phyloP scores from a whole-genome alignment of 2,888 invertebrate species.

The Noctua comes region DNA sequence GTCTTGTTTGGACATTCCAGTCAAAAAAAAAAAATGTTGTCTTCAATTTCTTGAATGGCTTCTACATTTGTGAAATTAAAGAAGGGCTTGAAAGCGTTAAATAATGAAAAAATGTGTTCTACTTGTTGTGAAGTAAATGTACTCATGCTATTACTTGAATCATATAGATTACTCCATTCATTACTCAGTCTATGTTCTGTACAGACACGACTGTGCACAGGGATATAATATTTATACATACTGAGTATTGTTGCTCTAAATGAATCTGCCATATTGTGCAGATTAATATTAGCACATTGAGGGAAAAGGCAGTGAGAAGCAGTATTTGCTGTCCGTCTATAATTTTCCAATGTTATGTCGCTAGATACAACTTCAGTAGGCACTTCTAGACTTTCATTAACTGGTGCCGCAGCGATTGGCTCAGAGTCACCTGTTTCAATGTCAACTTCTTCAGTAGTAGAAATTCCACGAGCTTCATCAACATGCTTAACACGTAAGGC shows the following conservation, averaged over 20 bases:
- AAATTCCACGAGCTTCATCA: background rate
- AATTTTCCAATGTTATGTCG: background rate
- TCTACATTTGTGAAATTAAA: conserved; percentile 36
- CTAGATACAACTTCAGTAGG: background rate
- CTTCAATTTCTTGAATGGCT: conserved; percentile 25
- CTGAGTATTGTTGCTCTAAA: conserved; percentile 20
- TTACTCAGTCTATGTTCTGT: conserved; percentile 27
- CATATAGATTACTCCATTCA: background rate
- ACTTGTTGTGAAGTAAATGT: conserved; percentile 15
- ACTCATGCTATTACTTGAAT: background rate
- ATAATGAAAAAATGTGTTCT: conserved; percentile 34
- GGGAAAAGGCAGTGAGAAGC: conserved; percentile 20
- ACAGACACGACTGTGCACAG: conserved; percentile 20
- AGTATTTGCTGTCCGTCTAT: conserved; percentile 29
- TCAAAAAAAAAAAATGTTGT: conserved; percentile 44
- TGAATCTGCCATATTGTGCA: conserved; percentile 11
- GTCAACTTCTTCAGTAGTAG: conserved; percentile 16
- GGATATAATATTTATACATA: conserved; percentile 25
- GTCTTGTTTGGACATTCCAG: conserved; percentile 34
- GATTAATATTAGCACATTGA: conserved; percentile 14
- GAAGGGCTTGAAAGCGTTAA: conserved; percentile 27
- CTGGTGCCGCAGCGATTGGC: conserved; percentile 4
- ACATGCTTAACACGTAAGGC: background rate
- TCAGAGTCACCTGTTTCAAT: conserved; percentile 24
- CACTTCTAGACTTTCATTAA: conserved; percentile 8